Evolutionary conservation across 1,140 invertebrate species (phyloP), one percentile per base, ranked within the genome.

Genomic region (Trichonephila inaurata): DNA sequence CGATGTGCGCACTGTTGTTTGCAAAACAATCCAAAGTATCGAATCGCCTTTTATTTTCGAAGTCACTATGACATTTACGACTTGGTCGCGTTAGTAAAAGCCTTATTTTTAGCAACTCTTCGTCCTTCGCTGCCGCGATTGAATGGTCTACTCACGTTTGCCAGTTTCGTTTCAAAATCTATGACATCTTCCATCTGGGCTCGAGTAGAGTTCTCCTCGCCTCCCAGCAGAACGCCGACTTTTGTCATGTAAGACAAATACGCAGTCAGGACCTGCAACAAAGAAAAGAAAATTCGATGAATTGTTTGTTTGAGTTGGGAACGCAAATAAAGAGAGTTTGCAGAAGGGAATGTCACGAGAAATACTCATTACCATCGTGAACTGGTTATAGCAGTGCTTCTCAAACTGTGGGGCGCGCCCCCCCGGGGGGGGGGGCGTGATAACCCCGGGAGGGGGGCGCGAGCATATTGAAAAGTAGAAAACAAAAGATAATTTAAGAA

Each of bases 231-330:
- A 7, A 98, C 97, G 72, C 98, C 98, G 94, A 99, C 96, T 96
- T 97, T 97, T 0, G 98, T 98, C 98, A 99, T 99, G 95, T 98
- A 99, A 72, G 98, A 97, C 94, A 99, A 96, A 95, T 99, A 99
- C 0, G 98, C 98, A 18, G 97, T 96, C 60, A 99, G 95, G 18
- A 99, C 97, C 96, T 98, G 98, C 91, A 92, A 95, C 14, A 61
- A 21, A n/a, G 14, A 21, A 24, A 66, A 66, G 64, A 66, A 12
- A 7, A 66, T 51, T 51, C 51, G 51, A 51, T 0, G 10, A 24
- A 12, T 66, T 66, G 24, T 66, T 51, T 66, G 64, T 66, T 21
- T n/a, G 21, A 6, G 5, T 24, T 66, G 21, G 33, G 8, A 66
- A 66, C 21, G 0, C 24, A 66, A 66, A 66, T 66, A 66, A 66